Evolutionary conservation across 2,113 vertebrate genomes (phyloP).

Genomic region (Sigmodon hispidus): DNA sequence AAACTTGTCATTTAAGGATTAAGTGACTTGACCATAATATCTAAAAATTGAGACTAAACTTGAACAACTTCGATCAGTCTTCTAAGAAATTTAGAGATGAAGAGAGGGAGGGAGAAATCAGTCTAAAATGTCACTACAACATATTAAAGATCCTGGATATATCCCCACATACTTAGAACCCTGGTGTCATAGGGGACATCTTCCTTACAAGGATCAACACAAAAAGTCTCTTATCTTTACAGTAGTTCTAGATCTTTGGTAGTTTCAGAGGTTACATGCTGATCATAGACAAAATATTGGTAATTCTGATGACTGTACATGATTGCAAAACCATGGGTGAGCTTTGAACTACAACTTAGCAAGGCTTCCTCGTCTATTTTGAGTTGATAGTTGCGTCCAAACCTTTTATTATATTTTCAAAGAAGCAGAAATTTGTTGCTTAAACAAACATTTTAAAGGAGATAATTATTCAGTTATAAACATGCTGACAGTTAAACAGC

Average conservation of each 20-base stretch:
- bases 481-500: neutral
- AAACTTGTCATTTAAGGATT: neutral
- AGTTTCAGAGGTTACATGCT: neutral
- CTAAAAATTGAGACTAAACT: neutral
- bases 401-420: slow-evolving; percentile 49
- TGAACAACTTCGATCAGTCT: neutral
- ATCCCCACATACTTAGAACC: neutral
- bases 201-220: neutral
- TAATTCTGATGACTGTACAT: neutral
- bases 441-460: neutral
- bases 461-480: slow-evolving; percentile 35
- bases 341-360: neutral
- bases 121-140: neutral
- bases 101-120: too few relatives aligned
- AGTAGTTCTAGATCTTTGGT: neutral
- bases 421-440: slow-evolving; percentile 42
- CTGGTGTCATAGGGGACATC: neutral
- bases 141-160: neutral
- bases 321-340: neutral
- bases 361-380: neutral
- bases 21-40: neutral
- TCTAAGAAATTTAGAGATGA: neutral
- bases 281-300: neutral
- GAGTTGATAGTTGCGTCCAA: neutral
- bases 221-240: neutral